Evolutionary conservation across 2,888 invertebrate species (phyloP), one percentile per base, ranked within the genome.

Genomic region (Tenthredo scrophulariae): DNA sequence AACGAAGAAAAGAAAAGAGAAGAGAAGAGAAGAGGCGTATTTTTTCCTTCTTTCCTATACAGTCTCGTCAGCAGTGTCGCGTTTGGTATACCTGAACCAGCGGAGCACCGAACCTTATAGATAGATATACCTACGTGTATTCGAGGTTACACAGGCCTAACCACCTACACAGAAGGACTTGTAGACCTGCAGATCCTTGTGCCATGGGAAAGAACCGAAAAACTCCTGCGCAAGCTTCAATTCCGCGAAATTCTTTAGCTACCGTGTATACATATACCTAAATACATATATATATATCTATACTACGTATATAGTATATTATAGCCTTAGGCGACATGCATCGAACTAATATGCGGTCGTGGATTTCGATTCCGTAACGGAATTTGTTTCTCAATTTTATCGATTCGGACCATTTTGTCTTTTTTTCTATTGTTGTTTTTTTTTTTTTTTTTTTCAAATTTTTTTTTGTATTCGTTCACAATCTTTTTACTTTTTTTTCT

Each of bases 401-500:
- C 54, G 54, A 54, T 54, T 54, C 7, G 6, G 54, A 54, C 54
- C 18, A 5, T 18, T 50, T 18, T 50, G 15, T 5, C 15, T 33
- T 70, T 18, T n/a, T 22, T 84, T 84, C 84, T 67, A 74, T 84
- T 83, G 40, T 80, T 33, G 40, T 22, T 50, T 82, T 84, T 86
- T 84, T 84, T 83, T 67, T 84, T 84, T 83, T 50, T 80, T 22
- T 65, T 22, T 29, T n/a, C n/a, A n/a, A n/a, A n/a, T n/a, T 82
- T 84, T 85, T 86, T 83, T 82, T 2, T 26, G 0, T n/a, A n/a
- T 58, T 58, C 22, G 1, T 6, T 7, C 58, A 22, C 46, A 5
- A n/a, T 58, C 3, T 58, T 22, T 58, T 9, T 2, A 58, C n/a
- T n/a, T n/a, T n/a, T n/a, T n/a, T n/a, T 58, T 58, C 6, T 22